Evolutionary conservation across 2,797 vertebrate species (phyloP).

Genomic region (Neoniphon sammara): DNA sequence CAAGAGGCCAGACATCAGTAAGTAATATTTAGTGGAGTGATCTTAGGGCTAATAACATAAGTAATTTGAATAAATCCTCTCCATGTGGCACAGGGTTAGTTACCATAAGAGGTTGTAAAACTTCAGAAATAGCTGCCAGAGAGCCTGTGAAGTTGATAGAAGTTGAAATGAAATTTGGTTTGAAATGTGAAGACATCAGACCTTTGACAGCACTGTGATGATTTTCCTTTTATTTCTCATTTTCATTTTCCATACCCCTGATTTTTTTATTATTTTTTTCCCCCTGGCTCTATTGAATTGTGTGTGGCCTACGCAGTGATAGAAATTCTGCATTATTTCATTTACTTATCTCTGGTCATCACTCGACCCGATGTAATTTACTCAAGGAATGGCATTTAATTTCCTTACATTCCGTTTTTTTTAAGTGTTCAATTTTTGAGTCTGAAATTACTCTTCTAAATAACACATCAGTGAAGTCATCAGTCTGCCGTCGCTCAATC

Average conservation of each 20-base stretch:
- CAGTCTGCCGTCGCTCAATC: background rate
- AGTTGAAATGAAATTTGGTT: conserved; percentile 47
- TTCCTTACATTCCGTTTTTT: background rate
- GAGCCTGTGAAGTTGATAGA: conserved; percentile 55
- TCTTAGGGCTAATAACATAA: conserved; percentile 69
- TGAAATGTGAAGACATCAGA: conserved; percentile 31
- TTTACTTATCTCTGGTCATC: background rate
- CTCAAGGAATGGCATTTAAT: conserved; percentile 20
- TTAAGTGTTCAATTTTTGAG: conserved; percentile 4
- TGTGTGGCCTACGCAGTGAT: conserved; percentile 9
- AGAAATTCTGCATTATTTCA: conserved; percentile 14
- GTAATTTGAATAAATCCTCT: conserved; percentile 75
- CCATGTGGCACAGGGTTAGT: conserved; percentile 61
- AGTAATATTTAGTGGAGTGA: conserved; percentile 73
- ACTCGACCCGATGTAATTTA: conserved; percentile 32
- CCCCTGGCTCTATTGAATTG: background rate
- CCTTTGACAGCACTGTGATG: conserved; percentile 24
- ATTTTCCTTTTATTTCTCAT: conserved; percentile 8
- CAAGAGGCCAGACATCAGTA: conserved; percentile 54
- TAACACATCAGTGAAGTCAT: conserved; percentile 24
- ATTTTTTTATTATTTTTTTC: background rate
- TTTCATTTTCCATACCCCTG: conserved; percentile 32
- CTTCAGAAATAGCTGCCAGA: conserved; percentile 61
- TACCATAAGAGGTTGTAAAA: conserved; percentile 63
- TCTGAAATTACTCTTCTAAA: conserved; percentile 34